Conservation (phyloP, 2,888 invertebrate genomes). For the Ligdia adustata region DNA sequence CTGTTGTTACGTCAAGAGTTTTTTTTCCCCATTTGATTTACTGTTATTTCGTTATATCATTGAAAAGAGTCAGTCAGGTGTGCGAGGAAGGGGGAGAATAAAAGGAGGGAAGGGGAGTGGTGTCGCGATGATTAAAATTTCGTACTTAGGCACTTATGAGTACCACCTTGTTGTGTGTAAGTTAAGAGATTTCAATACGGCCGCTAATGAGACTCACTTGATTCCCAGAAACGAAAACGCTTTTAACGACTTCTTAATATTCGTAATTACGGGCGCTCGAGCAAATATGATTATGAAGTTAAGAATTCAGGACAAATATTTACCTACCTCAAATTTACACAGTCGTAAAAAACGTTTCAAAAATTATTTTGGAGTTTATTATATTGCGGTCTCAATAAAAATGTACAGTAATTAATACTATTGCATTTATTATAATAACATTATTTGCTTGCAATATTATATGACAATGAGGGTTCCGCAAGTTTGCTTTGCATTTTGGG, state of each 20-base stretch:
- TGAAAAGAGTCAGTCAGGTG: no score
- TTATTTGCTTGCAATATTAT: no score
- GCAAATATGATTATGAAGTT: background rate
- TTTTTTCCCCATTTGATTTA: no score
- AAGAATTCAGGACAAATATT: background rate
- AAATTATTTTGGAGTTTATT: background rate
- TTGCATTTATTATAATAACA: no score
- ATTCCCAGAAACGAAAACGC: conserved; percentile 4
- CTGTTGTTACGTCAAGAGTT: no score
- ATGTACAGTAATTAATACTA: no score
- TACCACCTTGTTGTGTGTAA: conserved; percentile 14
- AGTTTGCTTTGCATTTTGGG: no score
- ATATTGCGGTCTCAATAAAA: background rate
- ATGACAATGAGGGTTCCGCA: no score
- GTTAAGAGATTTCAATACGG: conserved; percentile 1
- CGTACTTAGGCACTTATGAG: conserved; percentile 21
- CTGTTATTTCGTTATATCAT: conserved; percentile 2
- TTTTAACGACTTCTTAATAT: conserved; percentile 9
- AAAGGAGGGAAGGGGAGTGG: no score
- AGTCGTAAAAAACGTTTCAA: no score
- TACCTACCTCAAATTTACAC: background rate
- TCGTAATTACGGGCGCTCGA: conserved; percentile 2
- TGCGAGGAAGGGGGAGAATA: no score
- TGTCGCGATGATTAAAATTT: conserved; percentile 25
- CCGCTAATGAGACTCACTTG: conserved; percentile 16